phyloP scores from a whole-genome alignment of 2,113 vertebrate species.

The Cyanoliseus patagonus region DNA sequence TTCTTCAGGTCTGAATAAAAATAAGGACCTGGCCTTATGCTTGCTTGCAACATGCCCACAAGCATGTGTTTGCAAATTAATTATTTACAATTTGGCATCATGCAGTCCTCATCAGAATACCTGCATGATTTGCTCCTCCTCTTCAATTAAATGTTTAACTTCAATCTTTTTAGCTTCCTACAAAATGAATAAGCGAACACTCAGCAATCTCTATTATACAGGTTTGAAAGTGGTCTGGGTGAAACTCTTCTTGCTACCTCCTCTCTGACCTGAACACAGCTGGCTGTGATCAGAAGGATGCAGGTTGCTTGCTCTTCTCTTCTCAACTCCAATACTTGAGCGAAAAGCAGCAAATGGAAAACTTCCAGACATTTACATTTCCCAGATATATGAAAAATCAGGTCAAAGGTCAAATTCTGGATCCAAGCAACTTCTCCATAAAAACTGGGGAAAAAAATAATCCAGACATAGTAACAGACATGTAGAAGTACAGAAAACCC shows the following conservation, averaged over 20 bases:
- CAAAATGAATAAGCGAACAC: background rate
- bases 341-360: background rate
- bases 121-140: background rate
- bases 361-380: background rate
- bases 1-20: background rate
- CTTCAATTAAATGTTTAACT: background rate
- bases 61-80: background rate
- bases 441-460: background rate
- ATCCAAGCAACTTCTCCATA: background rate
- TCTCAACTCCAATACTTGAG: background rate
- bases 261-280: background rate
- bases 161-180: background rate
- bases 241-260: background rate
- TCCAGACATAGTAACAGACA: background rate
- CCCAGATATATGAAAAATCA: constrained; percentile 19
- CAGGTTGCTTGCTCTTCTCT: background rate
- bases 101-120: background rate
- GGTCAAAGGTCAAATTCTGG: background rate
- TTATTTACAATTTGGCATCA: background rate
- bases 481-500: background rate
- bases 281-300: background rate
- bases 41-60: background rate
- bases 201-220: background rate
- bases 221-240: background rate
- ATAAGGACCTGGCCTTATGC: background rate